These are phyloP conservation scores for Lordiphosa collinella DNA, from an alignment of 1,140 invertebrate genomes.

Conservation along the genomic window DNA sequence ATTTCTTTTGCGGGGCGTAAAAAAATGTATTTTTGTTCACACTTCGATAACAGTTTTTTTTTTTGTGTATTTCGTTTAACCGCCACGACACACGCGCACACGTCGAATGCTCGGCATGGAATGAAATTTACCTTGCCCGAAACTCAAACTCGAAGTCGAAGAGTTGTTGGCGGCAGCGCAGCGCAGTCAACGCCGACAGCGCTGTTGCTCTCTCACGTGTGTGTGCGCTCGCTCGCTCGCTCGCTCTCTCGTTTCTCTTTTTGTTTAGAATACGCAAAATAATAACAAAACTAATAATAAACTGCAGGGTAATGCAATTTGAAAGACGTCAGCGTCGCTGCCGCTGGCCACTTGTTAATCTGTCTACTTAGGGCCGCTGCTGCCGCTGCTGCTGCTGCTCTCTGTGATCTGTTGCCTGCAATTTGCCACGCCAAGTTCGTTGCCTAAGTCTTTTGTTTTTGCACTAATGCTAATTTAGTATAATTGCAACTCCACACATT, in stretches of 20 bases:
- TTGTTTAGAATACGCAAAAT: constrained; percentile 79
- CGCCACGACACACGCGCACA: constrained; percentile 53
- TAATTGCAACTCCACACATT: constrained; percentile 59
- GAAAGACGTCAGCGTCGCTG: constrained; percentile 33
- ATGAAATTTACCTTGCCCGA: constrained; percentile 62
- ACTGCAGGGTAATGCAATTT: constrained; percentile 74
- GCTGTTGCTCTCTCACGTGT: constrained; percentile 36
- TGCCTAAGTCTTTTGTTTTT: constrained; percentile 74
- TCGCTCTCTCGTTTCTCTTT: constrained; percentile 20
- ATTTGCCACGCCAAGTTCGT: too few relatives aligned
- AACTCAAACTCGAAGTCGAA: constrained; percentile 13
- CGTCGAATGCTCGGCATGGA: constrained; percentile 53
- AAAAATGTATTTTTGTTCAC: neutral
- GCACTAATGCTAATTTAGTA: constrained; percentile 70
- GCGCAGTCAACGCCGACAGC: constrained; percentile 13
- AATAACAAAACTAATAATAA: constrained; percentile 80
- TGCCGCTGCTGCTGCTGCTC: too few relatives aligned
- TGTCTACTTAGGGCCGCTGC: too few relatives aligned
- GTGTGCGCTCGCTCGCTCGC: constrained; percentile 15
- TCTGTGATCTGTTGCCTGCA: too few relatives aligned
- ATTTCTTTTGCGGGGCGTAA: neutral
- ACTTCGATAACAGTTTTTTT: constrained; percentile 23
- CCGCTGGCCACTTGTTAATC: constrained; percentile 54
- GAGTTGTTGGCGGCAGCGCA: constrained; percentile 11
- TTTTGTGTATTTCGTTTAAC: constrained; percentile 3